Base-by-base conservation (phyloP, 2,113 vertebrate genomes). In the Solea senegalensis region DNA sequence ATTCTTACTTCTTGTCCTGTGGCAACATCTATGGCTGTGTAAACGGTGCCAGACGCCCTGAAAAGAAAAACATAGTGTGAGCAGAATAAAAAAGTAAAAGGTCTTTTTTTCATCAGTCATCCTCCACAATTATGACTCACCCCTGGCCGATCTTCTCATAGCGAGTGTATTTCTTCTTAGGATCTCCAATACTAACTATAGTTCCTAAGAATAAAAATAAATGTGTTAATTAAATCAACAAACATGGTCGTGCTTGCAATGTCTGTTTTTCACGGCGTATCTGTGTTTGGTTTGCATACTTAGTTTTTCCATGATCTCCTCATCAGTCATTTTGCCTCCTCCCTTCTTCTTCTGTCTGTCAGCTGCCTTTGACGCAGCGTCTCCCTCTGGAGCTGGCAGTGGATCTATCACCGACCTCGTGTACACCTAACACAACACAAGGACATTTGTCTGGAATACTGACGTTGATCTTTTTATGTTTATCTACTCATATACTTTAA, bases 91-190 rank as follows among this genome's bases (percentile, higher is more conserved):
- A 45, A 7, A 34, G 34, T 34, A 34, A 58, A 12, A 21, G 1
- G 3, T 4, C 5, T 39, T 15, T 52, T 49, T 41, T 55, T 9
- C 3, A 27, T 9, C n/a, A 14, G 50, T 16, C 26, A 21, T 45
- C 6, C 11, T 9, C 15, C 0, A 50, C 0, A 21, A 15, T 26
- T 55, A 1, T 28, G n/a, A 94, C 96, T 94, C 69, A 99, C 97
- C 97, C 97, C 91, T 99, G 97, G 77, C 97, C 97, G 49, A 99
- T 99, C 93, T 99, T 99, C 88, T 99, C 97, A 77, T 96, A 99
- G 70, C 95, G 94, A 0, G 96, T 97, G 75, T 99, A 99, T 85
- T 98, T 99, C 94, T 98, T 99, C 92, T 99, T 99, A 0, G 97
- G 97, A 81, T 99, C 97, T 0, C 97, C 97, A 74, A 99, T 95